Percentiles rank a stretch among this genome's conserved stretches.
phyloP scores from a whole-genome alignment of 1,140 invertebrate genomes.

The Formica exsecta region DNA sequence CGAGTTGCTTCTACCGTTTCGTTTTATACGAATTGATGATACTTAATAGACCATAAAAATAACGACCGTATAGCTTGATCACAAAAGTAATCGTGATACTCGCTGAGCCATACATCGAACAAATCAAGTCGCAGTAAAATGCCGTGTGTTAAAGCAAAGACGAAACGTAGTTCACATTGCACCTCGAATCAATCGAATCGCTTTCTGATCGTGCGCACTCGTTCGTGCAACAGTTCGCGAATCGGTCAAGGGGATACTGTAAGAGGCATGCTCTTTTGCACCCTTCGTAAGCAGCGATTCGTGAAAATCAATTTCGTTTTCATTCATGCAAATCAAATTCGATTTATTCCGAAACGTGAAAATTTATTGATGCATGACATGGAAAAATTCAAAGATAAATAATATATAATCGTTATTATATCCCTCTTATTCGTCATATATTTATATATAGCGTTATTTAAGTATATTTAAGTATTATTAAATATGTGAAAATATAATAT shows the following conservation, averaged over 20 bases:
- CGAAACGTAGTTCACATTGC: slow-evolving; percentile 3
- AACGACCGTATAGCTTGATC: neutral
- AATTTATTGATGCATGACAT: neutral
- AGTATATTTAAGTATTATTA: too few species aligned
- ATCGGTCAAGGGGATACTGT: neutral
- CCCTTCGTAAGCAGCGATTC: neutral
- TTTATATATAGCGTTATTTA: too few species aligned
- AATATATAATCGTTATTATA: neutral
- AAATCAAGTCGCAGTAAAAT: neutral
- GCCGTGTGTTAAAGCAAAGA: neutral
- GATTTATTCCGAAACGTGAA: neutral
- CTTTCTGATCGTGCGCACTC: slow-evolving; percentile 19
- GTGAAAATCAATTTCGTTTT: neutral
- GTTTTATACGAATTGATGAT: neutral
- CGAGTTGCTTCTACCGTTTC: neutral
- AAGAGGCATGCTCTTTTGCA: neutral
- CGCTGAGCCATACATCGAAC: neutral
- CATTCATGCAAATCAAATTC: slow-evolving; percentile 19
- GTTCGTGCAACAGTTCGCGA: neutral
- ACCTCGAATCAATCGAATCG: neutral
- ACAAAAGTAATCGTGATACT: neutral
- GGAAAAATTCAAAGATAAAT: neutral
- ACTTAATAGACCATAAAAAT: slow-evolving; percentile 4
- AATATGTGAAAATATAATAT: too few species aligned
- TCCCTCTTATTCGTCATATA: too few species aligned